Evolutionary conservation across 2,797 vertebrate species (phyloP).

Genomic region (Lagorchestes hirsutus): DNA sequence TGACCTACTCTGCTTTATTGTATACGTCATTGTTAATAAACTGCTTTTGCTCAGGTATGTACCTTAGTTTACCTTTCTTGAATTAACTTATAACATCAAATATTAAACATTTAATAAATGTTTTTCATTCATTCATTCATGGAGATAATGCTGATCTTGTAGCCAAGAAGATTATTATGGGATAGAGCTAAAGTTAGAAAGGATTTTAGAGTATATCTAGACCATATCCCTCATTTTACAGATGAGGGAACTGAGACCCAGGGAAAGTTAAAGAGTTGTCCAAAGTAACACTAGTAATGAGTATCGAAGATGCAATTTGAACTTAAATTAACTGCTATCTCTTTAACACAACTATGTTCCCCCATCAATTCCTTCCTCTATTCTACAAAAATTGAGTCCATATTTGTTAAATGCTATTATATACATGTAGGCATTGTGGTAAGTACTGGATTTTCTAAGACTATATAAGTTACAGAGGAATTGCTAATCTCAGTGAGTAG

Average conservation of each 20-base stretch:
- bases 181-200: not conserved
- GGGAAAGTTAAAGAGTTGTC: not conserved
- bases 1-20: not conserved
- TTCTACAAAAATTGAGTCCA: not conserved
- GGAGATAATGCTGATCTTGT: not conserved
- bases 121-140: not conserved
- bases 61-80: not conserved
- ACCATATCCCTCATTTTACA: not conserved
- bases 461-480: not conserved
- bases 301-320: not conserved
- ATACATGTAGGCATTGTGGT: no score
- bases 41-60: not conserved
- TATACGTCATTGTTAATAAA: not conserved
- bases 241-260: not conserved
- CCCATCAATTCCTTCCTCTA: not conserved
- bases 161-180: not conserved
- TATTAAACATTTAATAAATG: not conserved
- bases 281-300: not conserved
- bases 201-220: not conserved
- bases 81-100: not conserved
- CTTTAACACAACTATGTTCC: not conserved
- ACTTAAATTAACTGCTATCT: not conserved
- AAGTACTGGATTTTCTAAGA: not conserved
- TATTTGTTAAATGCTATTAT: not conserved
- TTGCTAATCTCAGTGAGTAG: not conserved